These are phyloP conservation scores for Amiota communis DNA, from an alignment of 2,888 invertebrate genomes.

Conservation along the genomic window DNA sequence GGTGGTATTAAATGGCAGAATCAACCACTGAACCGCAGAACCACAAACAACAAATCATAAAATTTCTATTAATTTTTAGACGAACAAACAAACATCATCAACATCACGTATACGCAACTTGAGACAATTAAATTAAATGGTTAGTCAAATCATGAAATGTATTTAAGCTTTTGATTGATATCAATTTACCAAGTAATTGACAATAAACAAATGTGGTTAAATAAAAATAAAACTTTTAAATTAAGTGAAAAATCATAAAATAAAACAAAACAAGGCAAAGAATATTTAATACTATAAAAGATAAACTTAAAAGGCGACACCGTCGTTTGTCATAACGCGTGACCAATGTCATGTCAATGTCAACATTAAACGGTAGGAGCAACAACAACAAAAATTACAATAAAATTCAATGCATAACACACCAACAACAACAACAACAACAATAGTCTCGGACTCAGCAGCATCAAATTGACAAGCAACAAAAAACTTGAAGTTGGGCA, in stretches of 20 bases:
- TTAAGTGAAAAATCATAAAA: neutral
- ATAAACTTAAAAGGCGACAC: no score
- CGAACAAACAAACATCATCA: neutral
- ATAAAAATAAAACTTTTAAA: neutral
- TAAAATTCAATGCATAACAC: slow-evolving; percentile 10
- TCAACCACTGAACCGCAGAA: neutral
- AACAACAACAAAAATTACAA: slow-evolving; percentile 26
- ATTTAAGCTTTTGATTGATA: slow-evolving; percentile 53
- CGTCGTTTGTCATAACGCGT: slow-evolving; percentile 38
- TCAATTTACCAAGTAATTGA: slow-evolving; percentile 46
- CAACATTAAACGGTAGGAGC: slow-evolving; percentile 28
- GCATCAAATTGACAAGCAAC: neutral
- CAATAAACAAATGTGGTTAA: slow-evolving; percentile 10
- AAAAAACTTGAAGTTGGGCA: neutral
- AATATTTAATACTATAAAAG: neutral
- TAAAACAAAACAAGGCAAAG: neutral
- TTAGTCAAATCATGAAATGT: slow-evolving; percentile 35
- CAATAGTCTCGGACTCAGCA: neutral
- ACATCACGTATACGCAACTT: slow-evolving; percentile 52
- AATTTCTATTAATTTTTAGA: no score
- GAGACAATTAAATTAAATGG: slow-evolving; percentile 39
- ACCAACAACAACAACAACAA: slow-evolving; percentile 23
- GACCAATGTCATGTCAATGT: slow-evolving; percentile 44
- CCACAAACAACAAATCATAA: neutral
- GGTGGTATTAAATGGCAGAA: no score